Percentiles rank a stretch among this genome's conserved stretches.
phyloP scores from a whole-genome alignment of 2,888 invertebrate genomes.

The Fragum sueziense region DNA sequence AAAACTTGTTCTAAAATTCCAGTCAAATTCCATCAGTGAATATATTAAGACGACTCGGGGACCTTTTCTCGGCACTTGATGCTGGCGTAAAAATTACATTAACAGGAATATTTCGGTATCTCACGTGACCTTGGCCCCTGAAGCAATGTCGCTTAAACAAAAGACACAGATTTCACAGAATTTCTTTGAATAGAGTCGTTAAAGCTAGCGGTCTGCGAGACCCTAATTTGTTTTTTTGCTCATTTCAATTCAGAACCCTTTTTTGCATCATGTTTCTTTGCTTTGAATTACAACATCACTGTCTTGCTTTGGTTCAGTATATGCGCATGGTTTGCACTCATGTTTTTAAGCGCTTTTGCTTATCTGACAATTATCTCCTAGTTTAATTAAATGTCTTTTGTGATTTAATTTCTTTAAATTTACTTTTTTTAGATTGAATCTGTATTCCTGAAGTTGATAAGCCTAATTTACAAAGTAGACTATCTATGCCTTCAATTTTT shows the following conservation, averaged over 20 bases:
- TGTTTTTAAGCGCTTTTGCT: no score
- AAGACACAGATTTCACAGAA: constrained; percentile 10
- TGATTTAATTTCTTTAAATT: no score
- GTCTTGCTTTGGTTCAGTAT: no score
- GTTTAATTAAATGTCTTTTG: no score
- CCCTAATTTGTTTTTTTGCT: not conserved
- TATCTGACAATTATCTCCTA: no score
- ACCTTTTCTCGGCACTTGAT: constrained; percentile 22
- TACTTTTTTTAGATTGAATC: no score
- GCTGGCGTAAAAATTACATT: constrained; percentile 25
- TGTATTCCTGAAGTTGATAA: no score
- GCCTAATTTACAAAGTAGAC: no score
- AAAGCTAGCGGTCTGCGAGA: not conserved
- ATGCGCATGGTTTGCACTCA: no score
- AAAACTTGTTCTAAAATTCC: constrained; percentile 9
- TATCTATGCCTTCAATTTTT: no score
- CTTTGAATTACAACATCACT: no score
- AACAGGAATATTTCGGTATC: constrained; percentile 3
- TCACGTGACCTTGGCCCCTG: constrained; percentile 5
- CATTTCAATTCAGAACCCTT: not conserved
- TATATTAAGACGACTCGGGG: not conserved
- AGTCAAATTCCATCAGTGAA: constrained; percentile 12
- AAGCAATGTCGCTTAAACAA: not conserved
- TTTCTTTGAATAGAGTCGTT: not conserved
- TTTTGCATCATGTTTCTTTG: no score